Percentiles rank a stretch among this genome's conserved stretches.
These are phyloP conservation scores for Orthonyx spaldingii DNA, from an alignment of 2,113 vertebrate species.

Conservation along the genomic window DNA sequence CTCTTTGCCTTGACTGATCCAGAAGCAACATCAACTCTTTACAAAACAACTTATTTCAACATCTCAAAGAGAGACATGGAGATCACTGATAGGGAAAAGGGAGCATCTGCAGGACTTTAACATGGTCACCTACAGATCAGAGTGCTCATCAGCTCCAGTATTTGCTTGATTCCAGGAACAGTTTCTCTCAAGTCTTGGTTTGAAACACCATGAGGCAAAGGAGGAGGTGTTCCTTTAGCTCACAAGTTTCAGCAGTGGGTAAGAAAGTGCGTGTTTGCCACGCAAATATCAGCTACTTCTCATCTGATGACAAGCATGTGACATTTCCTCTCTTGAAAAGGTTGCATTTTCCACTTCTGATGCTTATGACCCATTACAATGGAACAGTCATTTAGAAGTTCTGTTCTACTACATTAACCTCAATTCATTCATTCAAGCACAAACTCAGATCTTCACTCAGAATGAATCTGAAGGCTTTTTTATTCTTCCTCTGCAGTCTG, in stretches of 20 bases:
- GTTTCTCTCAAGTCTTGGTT: neutral
- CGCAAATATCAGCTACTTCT: neutral
- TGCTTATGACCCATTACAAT: neutral
- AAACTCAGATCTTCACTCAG: neutral
- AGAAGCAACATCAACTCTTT: neutral
- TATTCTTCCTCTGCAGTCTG: neutral
- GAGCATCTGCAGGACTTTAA: neutral
- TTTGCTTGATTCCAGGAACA: neutral
- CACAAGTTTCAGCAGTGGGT: neutral
- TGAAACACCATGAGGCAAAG: neutral
- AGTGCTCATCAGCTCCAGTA: neutral
- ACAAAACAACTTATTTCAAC: neutral
- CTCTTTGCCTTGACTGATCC: neutral
- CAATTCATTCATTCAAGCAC: neutral
- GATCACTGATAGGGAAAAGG: neutral
- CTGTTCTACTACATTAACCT: neutral
- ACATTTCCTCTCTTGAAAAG: neutral
- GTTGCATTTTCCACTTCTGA: neutral
- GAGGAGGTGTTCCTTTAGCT: neutral
- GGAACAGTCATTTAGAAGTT: neutral
- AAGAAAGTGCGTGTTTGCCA: neutral
- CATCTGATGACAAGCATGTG: slow-evolving; percentile 2
- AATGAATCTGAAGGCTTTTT: neutral
- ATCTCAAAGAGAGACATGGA: neutral
- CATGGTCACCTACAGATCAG: neutral